These are phyloP conservation scores for Pyrrhia umbra DNA, from an alignment of 2,888 invertebrate species.

Conservation along the genomic window DNA sequence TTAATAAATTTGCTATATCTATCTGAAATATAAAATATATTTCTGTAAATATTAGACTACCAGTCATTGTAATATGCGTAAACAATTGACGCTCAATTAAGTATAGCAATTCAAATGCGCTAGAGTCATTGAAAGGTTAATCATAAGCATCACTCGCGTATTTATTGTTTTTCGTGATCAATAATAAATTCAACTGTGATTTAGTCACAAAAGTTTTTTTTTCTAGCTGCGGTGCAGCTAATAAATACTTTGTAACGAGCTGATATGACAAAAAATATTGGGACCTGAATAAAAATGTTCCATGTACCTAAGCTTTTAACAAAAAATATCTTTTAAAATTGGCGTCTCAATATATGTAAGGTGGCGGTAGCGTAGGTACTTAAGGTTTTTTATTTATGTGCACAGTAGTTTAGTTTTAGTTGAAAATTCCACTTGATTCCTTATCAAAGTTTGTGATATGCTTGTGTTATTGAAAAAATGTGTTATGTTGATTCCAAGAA, in stretches of 20 bases:
- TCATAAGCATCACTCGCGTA: not conserved
- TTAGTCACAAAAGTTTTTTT: not conserved
- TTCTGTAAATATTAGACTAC: constrained; percentile 11
- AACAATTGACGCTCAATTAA: constrained; percentile 26
- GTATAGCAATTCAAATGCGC: constrained; percentile 15
- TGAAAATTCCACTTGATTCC: constrained; percentile 49
- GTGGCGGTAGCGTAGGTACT: constrained; percentile 56
- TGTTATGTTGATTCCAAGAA: constrained; percentile 73
- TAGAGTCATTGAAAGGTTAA: constrained; percentile 44
- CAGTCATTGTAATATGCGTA: constrained; percentile 13
- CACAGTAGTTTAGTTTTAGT: constrained; percentile 61
- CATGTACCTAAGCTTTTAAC: constrained; percentile 9
- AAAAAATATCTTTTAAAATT: constrained; percentile 25
- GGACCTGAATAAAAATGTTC: constrained; percentile 5
- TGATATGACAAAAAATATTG: constrained; percentile 28
- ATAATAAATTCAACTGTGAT: not conserved
- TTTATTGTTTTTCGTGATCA: not conserved
- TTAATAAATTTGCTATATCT: constrained; percentile 2
- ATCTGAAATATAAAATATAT: not conserved
- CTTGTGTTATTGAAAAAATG: constrained; percentile 56
- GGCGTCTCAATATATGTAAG: constrained; percentile 37
- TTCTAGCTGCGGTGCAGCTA: no score
- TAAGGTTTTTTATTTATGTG: constrained; percentile 52
- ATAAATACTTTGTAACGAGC: not conserved
- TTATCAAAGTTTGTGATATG: constrained; percentile 56